phyloP scores from a whole-genome alignment of 2,797 vertebrate species.

The Caiman crocodilus region DNA sequence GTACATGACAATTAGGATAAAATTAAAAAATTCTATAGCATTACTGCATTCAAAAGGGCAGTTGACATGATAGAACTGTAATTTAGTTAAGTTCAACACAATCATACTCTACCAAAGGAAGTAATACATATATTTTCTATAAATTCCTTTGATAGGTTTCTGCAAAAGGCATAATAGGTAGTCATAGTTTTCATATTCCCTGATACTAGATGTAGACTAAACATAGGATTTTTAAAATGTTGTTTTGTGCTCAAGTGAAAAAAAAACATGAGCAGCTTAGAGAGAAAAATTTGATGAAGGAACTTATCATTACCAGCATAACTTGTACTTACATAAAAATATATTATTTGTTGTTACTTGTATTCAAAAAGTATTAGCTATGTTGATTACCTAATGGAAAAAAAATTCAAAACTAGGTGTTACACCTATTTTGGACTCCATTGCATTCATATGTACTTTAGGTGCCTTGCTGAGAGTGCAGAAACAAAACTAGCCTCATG shows the following conservation, averaged over 20 bases:
- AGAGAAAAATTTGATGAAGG: neutral
- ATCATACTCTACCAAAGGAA: neutral
- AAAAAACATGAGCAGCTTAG: neutral
- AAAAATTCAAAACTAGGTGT: neutral
- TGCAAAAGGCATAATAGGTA: neutral
- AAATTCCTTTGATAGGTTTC: neutral
- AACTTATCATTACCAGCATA: neutral
- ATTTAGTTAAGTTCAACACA: neutral
- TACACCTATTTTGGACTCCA: neutral
- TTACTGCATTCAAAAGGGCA: too few relatives aligned
- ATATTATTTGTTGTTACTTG: neutral
- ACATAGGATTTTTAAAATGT: neutral
- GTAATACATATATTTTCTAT: neutral
- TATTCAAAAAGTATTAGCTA: neutral
- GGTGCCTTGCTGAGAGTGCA: too few relatives aligned
- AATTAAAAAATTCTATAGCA: neutral
- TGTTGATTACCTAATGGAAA: too few relatives aligned
- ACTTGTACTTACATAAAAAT: neutral
- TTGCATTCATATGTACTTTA: neutral
- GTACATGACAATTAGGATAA: neutral
- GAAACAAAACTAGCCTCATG: too few relatives aligned
- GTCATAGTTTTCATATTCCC: neutral
- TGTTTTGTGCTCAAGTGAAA: neutral
- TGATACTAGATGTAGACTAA: neutral
- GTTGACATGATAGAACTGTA: neutral